Evolutionary conservation across 2,113 vertebrate genomes (phyloP).

Genomic region (Triplophysa siluroides): DNA sequence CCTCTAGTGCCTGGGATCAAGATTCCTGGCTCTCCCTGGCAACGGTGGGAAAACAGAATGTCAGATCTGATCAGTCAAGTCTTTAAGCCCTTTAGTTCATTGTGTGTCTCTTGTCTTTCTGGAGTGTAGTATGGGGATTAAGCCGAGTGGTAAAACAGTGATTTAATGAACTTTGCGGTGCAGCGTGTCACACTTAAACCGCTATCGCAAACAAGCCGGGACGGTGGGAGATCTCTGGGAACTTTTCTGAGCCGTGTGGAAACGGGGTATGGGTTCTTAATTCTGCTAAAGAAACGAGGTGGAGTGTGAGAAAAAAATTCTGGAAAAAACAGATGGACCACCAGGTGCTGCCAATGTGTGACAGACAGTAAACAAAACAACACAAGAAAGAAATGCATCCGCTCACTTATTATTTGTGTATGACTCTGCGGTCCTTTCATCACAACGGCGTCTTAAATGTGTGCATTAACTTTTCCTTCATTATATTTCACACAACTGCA

Average conservation of each 20-base stretch:
- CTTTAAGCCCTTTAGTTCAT: constrained; percentile 67
- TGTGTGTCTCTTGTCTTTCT: constrained; percentile 61
- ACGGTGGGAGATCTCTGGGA: constrained; percentile 68
- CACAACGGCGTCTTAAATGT: neutral
- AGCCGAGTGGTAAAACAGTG: constrained; percentile 81
- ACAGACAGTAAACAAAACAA: constrained; percentile 42
- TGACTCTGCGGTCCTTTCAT: constrained; percentile 13
- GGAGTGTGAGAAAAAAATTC: constrained; percentile 50
- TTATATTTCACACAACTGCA: too few relatives aligned
- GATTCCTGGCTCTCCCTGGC: constrained; percentile 62
- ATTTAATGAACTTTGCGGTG: constrained; percentile 81
- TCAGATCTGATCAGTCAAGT: constrained; percentile 78
- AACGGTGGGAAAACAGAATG: constrained; percentile 77
- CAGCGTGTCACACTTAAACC: constrained; percentile 74
- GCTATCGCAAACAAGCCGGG: constrained; percentile 70
- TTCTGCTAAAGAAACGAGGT: constrained; percentile 43
- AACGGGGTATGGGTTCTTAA: constrained; percentile 35
- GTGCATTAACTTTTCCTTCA: too few relatives aligned
- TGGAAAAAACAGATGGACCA: constrained; percentile 45
- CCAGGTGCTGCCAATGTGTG: constrained; percentile 48
- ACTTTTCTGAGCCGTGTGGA: constrained; percentile 64
- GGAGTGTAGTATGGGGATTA: constrained; percentile 69
- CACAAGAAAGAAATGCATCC: constrained; percentile 16
- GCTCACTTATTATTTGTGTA: neutral
- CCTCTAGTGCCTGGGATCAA: constrained; percentile 64